Evolutionary conservation across 2,797 vertebrate genomes (phyloP), one percentile per base, ranked within the genome.

Genomic region (Arremon brunneinucha): DNA sequence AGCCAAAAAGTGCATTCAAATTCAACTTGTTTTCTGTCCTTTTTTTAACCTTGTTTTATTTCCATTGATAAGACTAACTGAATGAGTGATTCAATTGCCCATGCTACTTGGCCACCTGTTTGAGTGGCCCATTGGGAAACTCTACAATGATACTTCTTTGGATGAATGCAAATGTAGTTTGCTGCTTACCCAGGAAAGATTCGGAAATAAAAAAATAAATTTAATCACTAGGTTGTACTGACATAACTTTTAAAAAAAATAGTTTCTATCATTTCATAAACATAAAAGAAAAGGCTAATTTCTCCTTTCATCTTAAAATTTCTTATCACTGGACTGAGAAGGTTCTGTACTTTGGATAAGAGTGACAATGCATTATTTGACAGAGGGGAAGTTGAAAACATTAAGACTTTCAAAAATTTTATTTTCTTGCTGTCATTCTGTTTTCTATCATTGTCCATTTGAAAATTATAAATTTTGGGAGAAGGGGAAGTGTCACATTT

Each of bases 341-440:
- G 4, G 1, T 39, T 77, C 24, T 85, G 18, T 46, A 43, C 39
- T 67, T 75, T 82, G 46, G 14, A 20, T 78, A 39, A 47, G 5
- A 55, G 10, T 35, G 49, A 26, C 11, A 77, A 24, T 18, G 5
- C 3, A 21, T 41, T 67, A 32, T 53, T 72, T 39, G 11, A 7
- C 1, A 1, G 5, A 22, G 14, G 8, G 14, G 2, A 20, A 20
- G 11, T 3, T 28, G 30, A 57, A 68, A 70, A 49, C 4, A 18
- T 50, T 13, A 26, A 39, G 32, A n/a, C 27, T 71, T 71, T 8
- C 8, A 80, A 71, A 64, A 37, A 47, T n/a, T 71, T 70, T 6
- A 14, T 57, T n/a, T 67, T 1, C 8, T 69, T 77, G 50, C 28
- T 80, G 6, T 8, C 16, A 50, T 34, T 55, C 12, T 16, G 2